phyloP scores from a whole-genome alignment of 2,797 vertebrate species.

The Mastacembelus armatus region DNA sequence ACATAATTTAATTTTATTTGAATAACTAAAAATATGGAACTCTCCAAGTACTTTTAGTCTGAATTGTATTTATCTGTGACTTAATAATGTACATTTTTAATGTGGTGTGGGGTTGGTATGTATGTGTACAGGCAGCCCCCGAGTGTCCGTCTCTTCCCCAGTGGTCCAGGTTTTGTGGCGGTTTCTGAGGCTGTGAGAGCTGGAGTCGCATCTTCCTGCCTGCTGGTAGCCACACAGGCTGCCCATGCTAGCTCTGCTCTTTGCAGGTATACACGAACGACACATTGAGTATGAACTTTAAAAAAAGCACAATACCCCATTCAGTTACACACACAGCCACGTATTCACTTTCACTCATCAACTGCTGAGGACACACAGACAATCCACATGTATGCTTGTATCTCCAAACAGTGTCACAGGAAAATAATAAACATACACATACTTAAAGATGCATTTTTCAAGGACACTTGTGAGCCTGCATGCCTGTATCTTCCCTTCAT shows the following conservation, averaged over 20 bases:
- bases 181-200: constrained; percentile 83
- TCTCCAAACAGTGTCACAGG: neutral
- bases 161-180: constrained; percentile 80
- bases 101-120: neutral
- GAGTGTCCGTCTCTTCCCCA: constrained; percentile 89
- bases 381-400: neutral
- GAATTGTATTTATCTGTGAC: neutral
- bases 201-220: constrained; percentile 85
- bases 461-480: neutral
- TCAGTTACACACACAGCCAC: neutral
- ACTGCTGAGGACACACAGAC: neutral
- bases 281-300: too few relatives aligned
- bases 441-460: neutral
- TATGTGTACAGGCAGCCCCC: constrained; percentile 82
- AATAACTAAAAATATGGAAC: too few relatives aligned
- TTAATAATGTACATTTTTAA: neutral
- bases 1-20: too few relatives aligned
- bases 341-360: neutral
- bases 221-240: constrained; percentile 88
- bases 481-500: neutral
- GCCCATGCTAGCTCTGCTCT: constrained; percentile 85
- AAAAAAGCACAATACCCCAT: too few relatives aligned
- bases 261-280: constrained; percentile 84
- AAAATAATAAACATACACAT: neutral
- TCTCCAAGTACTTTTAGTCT: too few relatives aligned